A percentile compares a stretch with the other conserved stretches of the same genome.
Evolutionary conservation across 1,140 invertebrate genomes (phyloP).

Genomic region (Littorina saxatilis): DNA sequence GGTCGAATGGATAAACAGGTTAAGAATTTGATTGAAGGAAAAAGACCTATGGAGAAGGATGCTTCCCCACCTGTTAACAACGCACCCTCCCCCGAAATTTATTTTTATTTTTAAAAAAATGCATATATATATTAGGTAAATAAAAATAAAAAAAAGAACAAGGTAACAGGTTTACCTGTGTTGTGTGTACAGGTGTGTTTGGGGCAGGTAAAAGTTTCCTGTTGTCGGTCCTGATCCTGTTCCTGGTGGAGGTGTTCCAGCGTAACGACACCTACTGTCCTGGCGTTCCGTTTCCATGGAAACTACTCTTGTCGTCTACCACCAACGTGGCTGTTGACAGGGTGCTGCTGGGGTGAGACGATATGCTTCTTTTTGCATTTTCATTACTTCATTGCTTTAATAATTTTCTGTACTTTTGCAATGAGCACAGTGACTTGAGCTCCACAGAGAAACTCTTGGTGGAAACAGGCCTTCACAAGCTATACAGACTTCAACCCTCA

Average conservation of each 20-base stretch:
- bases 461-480: too few relatives aligned
- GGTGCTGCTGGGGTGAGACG: conserved; percentile 61
- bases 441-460: too few relatives aligned
- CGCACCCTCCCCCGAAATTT: neutral
- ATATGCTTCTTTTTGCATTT: neutral
- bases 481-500: too few relatives aligned
- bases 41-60: too few relatives aligned
- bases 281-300: conserved; percentile 59
- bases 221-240: conserved; percentile 64
- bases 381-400: neutral
- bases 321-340: conserved; percentile 72
- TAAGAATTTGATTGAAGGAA: too few relatives aligned
- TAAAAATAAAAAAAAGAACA: neutral
- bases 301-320: conserved; percentile 69
- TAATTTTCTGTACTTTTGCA: neutral
- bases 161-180: neutral
- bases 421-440: too few relatives aligned
- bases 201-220: conserved; percentile 69
- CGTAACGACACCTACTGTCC: conserved; percentile 54
- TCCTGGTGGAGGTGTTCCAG: conserved; percentile 62
- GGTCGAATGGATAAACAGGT: too few relatives aligned
- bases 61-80: neutral
- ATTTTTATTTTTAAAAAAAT: neutral
- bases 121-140: neutral
- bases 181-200: conserved; percentile 63